Conservation (phyloP, 92 coral and sea anemone genomes). For the Blastomussa wellsi region DNA sequence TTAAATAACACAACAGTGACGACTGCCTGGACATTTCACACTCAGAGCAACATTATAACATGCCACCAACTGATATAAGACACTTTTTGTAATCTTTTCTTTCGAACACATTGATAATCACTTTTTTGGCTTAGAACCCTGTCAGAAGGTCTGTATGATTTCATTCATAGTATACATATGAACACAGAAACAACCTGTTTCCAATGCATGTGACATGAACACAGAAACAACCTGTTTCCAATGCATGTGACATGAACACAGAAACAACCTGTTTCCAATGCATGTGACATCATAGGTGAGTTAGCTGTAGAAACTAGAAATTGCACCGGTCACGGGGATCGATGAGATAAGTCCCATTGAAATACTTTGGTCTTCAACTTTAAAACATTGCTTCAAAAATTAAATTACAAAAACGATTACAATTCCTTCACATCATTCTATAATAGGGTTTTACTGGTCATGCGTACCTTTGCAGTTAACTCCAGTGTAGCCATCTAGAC, state of each 20-base stretch:
- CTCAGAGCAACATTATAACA: too few relatives aligned
- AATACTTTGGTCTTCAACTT: neutral
- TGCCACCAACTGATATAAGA: too few relatives aligned
- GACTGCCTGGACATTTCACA: too few relatives aligned
- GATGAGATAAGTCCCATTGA: neutral
- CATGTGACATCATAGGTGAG: neutral
- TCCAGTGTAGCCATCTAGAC: constrained; percentile 75
- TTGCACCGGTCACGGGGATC: neutral
- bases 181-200: too few relatives aligned
- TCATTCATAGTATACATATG: too few relatives aligned
- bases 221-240: too few relatives aligned
- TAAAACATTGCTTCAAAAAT: neutral
- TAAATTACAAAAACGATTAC: neutral
- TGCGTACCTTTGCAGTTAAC: constrained; percentile 78
- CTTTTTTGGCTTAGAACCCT: too few relatives aligned
- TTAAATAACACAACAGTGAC: too few relatives aligned
- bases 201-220: too few relatives aligned
- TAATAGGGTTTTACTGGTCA: neutral
- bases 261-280: neutral
- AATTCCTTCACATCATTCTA: neutral
- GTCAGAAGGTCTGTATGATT: too few relatives aligned
- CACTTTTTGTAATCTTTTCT: too few relatives aligned
- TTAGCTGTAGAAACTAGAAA: neutral
- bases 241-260: neutral
- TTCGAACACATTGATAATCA: too few relatives aligned